Evolutionary conservation across 1,140 invertebrate species (phyloP).

Genomic region (Plectrocnemia conspersa): DNA sequence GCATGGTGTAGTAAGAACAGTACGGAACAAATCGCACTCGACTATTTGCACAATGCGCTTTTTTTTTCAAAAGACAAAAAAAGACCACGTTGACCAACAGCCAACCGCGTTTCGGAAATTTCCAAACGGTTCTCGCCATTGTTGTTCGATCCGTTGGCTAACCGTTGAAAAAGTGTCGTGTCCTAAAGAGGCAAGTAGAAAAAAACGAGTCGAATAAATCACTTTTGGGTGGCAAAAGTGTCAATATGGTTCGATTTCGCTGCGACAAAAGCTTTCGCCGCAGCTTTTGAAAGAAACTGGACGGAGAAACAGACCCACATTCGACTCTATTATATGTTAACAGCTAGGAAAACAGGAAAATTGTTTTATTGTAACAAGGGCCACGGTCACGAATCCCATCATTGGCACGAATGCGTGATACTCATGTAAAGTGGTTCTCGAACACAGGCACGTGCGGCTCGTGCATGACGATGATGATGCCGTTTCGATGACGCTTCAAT

Average conservation of each 20-base stretch:
- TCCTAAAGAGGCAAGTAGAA: too few relatives aligned
- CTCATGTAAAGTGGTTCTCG: slow-evolving; percentile 5
- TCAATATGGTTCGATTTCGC: too few relatives aligned
- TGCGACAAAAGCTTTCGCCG: not conserved
- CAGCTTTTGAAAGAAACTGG: not conserved
- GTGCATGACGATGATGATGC: slow-evolving; percentile 23
- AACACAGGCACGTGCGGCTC: slow-evolving; percentile 22
- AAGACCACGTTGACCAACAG: slow-evolving; percentile 16
- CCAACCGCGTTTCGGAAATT: slow-evolving; percentile 19
- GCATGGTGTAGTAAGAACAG: slow-evolving; percentile 9
- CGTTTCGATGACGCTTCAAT: slow-evolving; percentile 24
- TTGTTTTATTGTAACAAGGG: slow-evolving; percentile 7
- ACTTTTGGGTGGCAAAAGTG: too few relatives aligned
- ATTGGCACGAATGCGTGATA: slow-evolving; percentile 9
- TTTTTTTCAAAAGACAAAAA: too few relatives aligned
- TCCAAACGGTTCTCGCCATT: slow-evolving; percentile 5
- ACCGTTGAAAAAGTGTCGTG: too few relatives aligned
- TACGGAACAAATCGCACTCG: slow-evolving; percentile 14
- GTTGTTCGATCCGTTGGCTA: too few relatives aligned
- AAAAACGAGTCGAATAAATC: not conserved
- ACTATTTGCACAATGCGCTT: slow-evolving; percentile 15
- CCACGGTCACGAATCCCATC: slow-evolving; percentile 14
- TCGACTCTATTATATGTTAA: slow-evolving; percentile 7
- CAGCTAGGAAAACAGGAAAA: slow-evolving; percentile 1
- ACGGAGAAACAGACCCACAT: not conserved